Evolutionary conservation across 2,888 invertebrate genomes (phyloP).

Genomic region (Habroteleia sp.): DNA sequence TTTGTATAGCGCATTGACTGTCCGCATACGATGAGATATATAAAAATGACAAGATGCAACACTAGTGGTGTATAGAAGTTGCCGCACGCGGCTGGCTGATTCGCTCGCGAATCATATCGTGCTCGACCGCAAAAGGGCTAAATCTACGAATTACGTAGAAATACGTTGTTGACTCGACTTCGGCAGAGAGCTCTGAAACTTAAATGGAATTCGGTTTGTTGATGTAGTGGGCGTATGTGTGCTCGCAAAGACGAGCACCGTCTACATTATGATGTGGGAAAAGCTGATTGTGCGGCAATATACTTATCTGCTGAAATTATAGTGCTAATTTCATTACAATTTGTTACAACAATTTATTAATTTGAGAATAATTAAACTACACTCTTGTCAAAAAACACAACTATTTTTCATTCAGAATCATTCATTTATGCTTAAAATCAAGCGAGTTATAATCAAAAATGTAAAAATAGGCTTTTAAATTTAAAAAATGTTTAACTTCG

Average conservation of each 20-base stretch:
- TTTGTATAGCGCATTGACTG: slow-evolving; percentile 69
- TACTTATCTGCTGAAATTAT: too few species aligned
- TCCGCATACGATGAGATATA: slow-evolving; percentile 68
- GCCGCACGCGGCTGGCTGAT: slow-evolving; percentile 21
- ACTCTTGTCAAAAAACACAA: too few species aligned
- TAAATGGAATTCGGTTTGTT: slow-evolving; percentile 78
- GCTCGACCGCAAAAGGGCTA: slow-evolving; percentile 76
- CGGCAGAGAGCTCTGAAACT: slow-evolving; percentile 74
- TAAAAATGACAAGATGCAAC: slow-evolving; percentile 58
- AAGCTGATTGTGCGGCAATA: slow-evolving; percentile 27
- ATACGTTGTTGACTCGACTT: slow-evolving; percentile 78
- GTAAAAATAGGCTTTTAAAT: too few species aligned
- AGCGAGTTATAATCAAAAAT: too few species aligned
- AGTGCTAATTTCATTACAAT: too few species aligned
- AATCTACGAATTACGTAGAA: slow-evolving; percentile 78
- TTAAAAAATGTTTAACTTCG: too few species aligned
- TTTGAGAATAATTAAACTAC: too few species aligned
- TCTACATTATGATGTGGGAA: slow-evolving; percentile 16
- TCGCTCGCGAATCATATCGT: slow-evolving; percentile 47
- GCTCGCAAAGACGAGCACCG: slow-evolving; percentile 72
- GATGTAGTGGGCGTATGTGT: slow-evolving; percentile 77
- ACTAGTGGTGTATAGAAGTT: slow-evolving; percentile 44
- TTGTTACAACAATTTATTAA: too few species aligned
- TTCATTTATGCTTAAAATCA: too few species aligned
- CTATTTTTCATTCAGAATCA: too few species aligned